phyloP scores from a whole-genome alignment of 2,113 vertebrate species.

The Illadopsis cleaveri region DNA sequence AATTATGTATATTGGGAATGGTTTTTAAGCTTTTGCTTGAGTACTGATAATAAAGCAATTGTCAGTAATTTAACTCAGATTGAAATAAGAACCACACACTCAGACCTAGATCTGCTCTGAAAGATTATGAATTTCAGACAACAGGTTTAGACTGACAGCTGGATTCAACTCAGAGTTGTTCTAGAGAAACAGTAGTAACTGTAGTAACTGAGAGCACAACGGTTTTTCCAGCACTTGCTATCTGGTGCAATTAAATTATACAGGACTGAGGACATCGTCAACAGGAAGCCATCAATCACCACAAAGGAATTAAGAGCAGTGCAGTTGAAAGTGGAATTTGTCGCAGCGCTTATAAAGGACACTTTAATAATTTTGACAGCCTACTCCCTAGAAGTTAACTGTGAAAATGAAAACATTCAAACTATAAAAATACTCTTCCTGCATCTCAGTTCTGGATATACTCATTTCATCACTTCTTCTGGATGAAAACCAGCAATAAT shows the following conservation, averaged over 20 bases:
- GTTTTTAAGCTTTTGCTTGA: neutral
- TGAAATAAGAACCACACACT: neutral
- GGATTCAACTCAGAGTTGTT: neutral
- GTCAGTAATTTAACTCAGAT: neutral
- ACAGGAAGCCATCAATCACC: conserved; percentile 41
- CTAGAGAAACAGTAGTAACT: neutral
- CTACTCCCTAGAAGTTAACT: neutral
- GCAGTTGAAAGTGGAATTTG: neutral
- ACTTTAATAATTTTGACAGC: conserved; percentile 14
- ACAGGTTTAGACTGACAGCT: neutral
- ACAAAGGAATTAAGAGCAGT: neutral
- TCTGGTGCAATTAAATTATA: neutral
- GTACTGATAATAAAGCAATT: neutral
- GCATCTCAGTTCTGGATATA: neutral
- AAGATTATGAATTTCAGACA: neutral
- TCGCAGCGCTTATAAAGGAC: neutral
- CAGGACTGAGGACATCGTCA: neutral
- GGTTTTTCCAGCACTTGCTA: neutral
- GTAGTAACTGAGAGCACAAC: neutral
- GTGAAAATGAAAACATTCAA: conserved; percentile 12
- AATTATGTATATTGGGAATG: neutral
- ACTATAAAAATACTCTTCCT: neutral
- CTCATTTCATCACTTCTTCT: conserved; percentile 2
- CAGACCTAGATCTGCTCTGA: neutral
- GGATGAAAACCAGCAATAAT: neutral